These are phyloP conservation scores for Neoascia interrupta DNA, from an alignment of 2,888 invertebrate species.

Conservation along the genomic window DNA sequence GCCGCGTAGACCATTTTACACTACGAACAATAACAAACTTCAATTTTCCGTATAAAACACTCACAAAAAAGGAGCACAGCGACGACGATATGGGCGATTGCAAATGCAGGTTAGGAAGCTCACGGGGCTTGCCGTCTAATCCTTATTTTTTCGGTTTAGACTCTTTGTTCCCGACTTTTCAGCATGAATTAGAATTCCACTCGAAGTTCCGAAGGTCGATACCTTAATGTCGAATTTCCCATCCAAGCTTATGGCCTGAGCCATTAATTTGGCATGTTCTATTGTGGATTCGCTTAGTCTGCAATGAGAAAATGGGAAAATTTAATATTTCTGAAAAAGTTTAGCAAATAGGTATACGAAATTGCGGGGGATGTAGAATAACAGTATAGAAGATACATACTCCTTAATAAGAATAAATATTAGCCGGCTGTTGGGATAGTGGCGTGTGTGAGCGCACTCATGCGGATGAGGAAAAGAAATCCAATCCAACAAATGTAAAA, in stretches of 20 bases:
- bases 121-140: constrained; percentile 70
- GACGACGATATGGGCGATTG: constrained; percentile 1
- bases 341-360: constrained; percentile 39
- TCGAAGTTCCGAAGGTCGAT: constrained; percentile 75
- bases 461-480: background rate
- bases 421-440: constrained; percentile 17
- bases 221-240: constrained; percentile 76
- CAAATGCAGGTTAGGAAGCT: constrained; percentile 18
- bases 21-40: constrained; percentile 42
- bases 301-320: constrained; percentile 36
- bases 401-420: constrained; percentile 60
- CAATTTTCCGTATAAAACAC: constrained; percentile 38
- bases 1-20: constrained; percentile 39
- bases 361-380: background rate
- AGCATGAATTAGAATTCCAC: constrained; percentile 75
- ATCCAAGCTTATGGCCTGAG: constrained; percentile 75
- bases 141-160: constrained; percentile 73
- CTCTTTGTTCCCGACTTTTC: constrained; percentile 75
- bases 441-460: background rate
- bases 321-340: constrained; percentile 48
- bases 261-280: constrained; percentile 75
- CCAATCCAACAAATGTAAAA: background rate
- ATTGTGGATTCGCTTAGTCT: constrained; percentile 76
- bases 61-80: constrained; percentile 32
- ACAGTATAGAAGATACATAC: background rate